Percentiles rank a stretch among this genome's conserved stretches.
These are phyloP conservation scores for Drosophila sp. DNA, from an alignment of 1,140 invertebrate genomes.

Conservation along the genomic window DNA sequence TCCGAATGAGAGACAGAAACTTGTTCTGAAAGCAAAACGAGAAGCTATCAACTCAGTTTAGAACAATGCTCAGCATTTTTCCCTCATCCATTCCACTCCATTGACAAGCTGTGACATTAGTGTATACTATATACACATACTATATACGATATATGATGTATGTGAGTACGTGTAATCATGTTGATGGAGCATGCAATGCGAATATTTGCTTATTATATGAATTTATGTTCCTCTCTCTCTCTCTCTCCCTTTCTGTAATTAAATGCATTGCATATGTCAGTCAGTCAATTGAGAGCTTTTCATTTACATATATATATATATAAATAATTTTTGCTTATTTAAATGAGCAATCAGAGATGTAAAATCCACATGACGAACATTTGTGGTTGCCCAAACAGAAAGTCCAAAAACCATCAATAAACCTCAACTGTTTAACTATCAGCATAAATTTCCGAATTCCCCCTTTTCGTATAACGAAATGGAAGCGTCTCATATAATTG, in stretches of 20 bases:
- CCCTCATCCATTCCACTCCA: background rate
- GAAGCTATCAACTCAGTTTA: conserved; percentile 5
- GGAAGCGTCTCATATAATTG: conserved; percentile 28
- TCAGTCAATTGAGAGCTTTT: conserved; percentile 41
- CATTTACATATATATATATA: conserved; percentile 27
- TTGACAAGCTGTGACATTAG: conserved; percentile 39
- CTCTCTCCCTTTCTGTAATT: conserved; percentile 39
- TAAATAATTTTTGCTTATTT: conserved; percentile 15
- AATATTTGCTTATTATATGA: conserved; percentile 47
- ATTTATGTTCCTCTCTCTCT: conserved; percentile 25
- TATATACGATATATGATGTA: conserved; percentile 8
- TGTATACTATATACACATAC: conserved; percentile 1
- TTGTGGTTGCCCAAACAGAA: conserved; percentile 26
- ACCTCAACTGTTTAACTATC: conserved; percentile 13
- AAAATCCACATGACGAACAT: conserved; percentile 39
- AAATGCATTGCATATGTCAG: conserved; percentile 44
- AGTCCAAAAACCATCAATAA: conserved; percentile 29
- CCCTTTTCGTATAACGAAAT: conserved; percentile 1
- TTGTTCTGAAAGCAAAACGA: conserved; percentile 21
- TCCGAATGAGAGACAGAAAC: conserved; percentile 29
- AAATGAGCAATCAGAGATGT: conserved; percentile 24
- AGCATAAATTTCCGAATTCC: background rate
- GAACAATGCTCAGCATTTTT: conserved; percentile 24
- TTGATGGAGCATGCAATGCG: conserved; percentile 44
- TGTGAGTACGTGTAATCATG: conserved; percentile 39